These are phyloP conservation scores for Lasioglossum calceatum DNA, from an alignment of 2,888 invertebrate genomes.

Conservation along the genomic window DNA sequence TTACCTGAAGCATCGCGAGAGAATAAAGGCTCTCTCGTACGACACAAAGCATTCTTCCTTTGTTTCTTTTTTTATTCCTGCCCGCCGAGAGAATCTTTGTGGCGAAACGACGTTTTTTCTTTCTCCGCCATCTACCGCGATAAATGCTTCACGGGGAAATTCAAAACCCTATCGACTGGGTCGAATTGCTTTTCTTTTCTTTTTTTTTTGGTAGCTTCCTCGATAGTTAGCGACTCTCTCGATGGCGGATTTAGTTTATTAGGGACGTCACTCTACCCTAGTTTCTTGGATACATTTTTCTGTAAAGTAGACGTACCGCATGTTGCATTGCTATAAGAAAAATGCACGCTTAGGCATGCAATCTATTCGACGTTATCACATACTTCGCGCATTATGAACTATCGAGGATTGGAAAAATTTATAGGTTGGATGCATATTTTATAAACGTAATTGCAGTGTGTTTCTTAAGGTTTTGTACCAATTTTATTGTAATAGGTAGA, in stretches of 20 bases:
- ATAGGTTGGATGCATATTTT: neutral
- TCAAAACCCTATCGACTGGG: neutral
- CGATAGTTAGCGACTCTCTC: neutral
- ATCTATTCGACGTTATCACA: neutral
- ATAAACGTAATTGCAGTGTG: neutral
- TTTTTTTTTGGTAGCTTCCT: neutral
- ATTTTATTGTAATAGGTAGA: neutral
- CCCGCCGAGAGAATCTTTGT: slow-evolving; percentile 57
- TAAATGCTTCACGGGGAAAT: slow-evolving; percentile 31
- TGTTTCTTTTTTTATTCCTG: slow-evolving; percentile 36
- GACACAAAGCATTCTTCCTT: slow-evolving; percentile 59
- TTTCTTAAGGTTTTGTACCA: neutral
- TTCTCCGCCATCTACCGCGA: slow-evolving; percentile 29
- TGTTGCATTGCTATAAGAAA: neutral
- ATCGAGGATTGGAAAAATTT: neutral
- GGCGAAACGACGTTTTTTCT: slow-evolving; percentile 48
- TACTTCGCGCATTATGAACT: neutral
- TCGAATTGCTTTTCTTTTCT: neutral
- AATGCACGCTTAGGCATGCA: neutral
- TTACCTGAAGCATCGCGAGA: slow-evolving; percentile 58
- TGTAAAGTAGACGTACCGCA: too few species aligned
- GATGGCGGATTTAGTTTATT: neutral
- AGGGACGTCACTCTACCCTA: neutral
- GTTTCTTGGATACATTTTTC: too few species aligned
- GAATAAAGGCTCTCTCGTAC: slow-evolving; percentile 54